Conservation (phyloP, 2,888 invertebrate genomes). For the Idaea biselata region DNA sequence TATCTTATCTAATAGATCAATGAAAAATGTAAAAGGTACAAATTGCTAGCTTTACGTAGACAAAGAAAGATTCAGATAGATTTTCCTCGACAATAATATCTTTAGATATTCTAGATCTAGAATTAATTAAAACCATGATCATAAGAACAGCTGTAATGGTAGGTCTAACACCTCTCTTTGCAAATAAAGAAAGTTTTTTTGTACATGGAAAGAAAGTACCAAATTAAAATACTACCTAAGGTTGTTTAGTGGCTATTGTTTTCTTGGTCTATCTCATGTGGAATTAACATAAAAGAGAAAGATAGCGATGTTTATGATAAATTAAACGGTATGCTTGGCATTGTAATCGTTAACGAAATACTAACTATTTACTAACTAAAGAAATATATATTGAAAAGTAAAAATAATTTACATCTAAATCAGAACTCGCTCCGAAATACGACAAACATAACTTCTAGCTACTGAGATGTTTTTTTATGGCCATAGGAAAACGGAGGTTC, state of each 20-base stretch:
- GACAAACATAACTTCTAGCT: no score
- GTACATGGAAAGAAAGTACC: neutral
- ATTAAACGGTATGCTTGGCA: neutral
- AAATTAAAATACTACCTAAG: neutral
- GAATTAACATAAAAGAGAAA: neutral
- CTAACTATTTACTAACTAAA: no score
- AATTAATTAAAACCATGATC: neutral
- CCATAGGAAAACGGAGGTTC: no score
- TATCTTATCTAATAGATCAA: no score
- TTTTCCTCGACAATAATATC: neutral
- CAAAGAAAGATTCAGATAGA: no score
- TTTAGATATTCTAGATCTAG: neutral
- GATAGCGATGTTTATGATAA: neutral
- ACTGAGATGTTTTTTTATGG: no score
- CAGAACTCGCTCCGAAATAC: no score
- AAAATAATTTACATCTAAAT: neutral
- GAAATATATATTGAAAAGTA: neutral
- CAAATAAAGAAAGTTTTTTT: neutral
- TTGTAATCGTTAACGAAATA: neutral
- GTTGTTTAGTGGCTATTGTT: neutral
- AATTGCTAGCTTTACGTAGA: no score
- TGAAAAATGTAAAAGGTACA: no score
- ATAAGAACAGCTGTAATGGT: neutral
- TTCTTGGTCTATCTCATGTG: neutral
- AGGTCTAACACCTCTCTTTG: neutral